Percentiles rank a stretch among this genome's conserved stretches.
phyloP scores from a whole-genome alignment of 2,797 vertebrate genomes.

The Lacerta bilineata region DNA sequence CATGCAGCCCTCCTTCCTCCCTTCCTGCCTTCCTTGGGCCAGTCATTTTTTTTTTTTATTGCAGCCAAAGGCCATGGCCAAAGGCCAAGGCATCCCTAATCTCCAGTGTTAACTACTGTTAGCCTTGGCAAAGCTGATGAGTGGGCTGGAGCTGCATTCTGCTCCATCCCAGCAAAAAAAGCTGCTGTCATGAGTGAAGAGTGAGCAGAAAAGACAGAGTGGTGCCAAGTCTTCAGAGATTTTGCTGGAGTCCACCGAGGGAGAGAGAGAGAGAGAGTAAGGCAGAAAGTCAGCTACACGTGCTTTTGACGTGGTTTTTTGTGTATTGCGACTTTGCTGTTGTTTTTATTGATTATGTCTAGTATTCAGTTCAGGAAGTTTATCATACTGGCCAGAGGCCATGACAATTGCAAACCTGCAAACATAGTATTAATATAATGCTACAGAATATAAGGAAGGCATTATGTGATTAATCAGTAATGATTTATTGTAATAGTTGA shows the following conservation, averaged over 20 bases:
- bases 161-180: constrained; percentile 59
- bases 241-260: not conserved
- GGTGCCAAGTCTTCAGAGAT: constrained; percentile 14
- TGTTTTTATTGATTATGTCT: too few species aligned
- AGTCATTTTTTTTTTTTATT: constrained; percentile 46
- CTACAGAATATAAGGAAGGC: too few species aligned
- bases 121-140: constrained; percentile 68
- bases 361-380: too few species aligned
- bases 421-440: too few species aligned
- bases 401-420: too few species aligned
- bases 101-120: constrained; percentile 70
- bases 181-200: constrained; percentile 61
- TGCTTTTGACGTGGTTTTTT: too few species aligned
- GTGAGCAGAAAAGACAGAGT: constrained; percentile 58
- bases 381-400: too few species aligned
- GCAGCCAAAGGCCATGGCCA: constrained; percentile 62
- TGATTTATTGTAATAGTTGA: too few species aligned
- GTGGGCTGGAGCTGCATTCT: constrained; percentile 50
- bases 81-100: constrained; percentile 61
- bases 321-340: too few species aligned
- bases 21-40: not conserved
- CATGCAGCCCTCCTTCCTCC: not conserved
- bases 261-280: too few species aligned
- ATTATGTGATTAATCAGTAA: too few species aligned
- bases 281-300: too few species aligned